Evolutionary conservation across 35 echinoderm and acorn worm species (phyloP).

Genomic region (Hemicentrotus pulcherrimus): DNA sequence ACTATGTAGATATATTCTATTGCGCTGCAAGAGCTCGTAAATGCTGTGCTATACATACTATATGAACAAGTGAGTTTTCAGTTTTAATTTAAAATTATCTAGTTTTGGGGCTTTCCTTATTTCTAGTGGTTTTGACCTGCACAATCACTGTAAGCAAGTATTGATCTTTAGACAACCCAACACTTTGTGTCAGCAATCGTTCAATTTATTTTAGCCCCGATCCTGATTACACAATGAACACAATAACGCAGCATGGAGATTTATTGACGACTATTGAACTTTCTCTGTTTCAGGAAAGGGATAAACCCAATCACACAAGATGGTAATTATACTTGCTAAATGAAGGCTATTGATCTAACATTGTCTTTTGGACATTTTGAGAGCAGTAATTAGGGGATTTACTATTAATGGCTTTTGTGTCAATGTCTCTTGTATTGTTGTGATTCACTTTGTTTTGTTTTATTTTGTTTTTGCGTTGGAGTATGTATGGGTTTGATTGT

Average conservation of each 20-base stretch:
- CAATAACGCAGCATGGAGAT: neutral
- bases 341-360: neutral
- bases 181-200: neutral
- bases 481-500: neutral
- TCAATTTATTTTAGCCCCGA: neutral
- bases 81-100: too few species aligned
- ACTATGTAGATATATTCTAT: too few species aligned
- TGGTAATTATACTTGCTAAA: neutral
- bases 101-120: too few species aligned
- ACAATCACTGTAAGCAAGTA: neutral
- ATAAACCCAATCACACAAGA: neutral
- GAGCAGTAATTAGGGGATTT: neutral
- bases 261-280: neutral
- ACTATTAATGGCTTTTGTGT: neutral
- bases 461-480: neutral
- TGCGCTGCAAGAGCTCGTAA: too few species aligned
- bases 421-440: neutral
- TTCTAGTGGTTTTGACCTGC: neutral
- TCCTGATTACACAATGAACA: neutral
- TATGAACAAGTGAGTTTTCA: too few species aligned
- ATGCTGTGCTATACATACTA: too few species aligned
- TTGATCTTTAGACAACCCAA: neutral
- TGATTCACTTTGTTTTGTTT: neutral
- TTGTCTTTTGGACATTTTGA: neutral
- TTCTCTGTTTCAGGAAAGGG: neutral